Evolutionary conservation across 2,113 vertebrate species (phyloP).

Genomic region (Ochotona princeps): DNA sequence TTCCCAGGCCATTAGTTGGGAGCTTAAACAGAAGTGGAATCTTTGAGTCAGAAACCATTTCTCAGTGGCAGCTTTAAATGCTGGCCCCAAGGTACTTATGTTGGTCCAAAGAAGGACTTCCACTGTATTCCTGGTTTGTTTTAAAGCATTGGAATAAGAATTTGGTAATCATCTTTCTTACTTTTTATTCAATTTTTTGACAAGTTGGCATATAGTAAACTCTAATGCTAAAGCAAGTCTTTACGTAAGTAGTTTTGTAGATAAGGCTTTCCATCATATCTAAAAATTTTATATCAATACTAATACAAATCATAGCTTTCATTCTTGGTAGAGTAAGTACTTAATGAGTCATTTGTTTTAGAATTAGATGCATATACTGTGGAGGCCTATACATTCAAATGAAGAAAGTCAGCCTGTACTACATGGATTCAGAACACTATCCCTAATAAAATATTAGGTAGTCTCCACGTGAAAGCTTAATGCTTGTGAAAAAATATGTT

Average conservation of each 20-base stretch:
- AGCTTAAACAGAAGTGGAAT: too few relatives aligned
- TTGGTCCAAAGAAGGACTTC: slow-evolving; percentile 44
- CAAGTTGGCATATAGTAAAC: not conserved
- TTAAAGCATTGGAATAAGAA: slow-evolving; percentile 27
- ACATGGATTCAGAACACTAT: too few relatives aligned
- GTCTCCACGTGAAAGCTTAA: not conserved
- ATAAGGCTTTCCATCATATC: not conserved
- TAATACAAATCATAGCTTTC: not conserved
- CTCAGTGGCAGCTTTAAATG: too few relatives aligned
- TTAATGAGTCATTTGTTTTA: not conserved
- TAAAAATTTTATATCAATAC: slow-evolving; percentile 40
- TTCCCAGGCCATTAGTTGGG: too few relatives aligned
- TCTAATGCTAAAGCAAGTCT: slow-evolving; percentile 26
- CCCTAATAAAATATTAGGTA: not conserved
- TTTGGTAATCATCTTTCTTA: slow-evolving; percentile 22
- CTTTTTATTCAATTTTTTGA: slow-evolving; percentile 58
- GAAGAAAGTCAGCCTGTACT: too few relatives aligned
- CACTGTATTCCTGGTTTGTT: slow-evolving; percentile 61
- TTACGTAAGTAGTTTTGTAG: slow-evolving; percentile 36
- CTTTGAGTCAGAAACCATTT: too few relatives aligned
- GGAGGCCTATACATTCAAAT: not conserved
- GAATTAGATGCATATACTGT: not conserved
- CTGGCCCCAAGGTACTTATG: too few relatives aligned
- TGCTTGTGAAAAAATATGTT: not conserved
- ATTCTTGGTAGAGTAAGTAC: slow-evolving; percentile 16